Percentiles rank a stretch among this genome's conserved stretches.
Evolutionary conservation across 2,888 invertebrate species (phyloP).

Genomic region (Leptothorax acervorum): DNA sequence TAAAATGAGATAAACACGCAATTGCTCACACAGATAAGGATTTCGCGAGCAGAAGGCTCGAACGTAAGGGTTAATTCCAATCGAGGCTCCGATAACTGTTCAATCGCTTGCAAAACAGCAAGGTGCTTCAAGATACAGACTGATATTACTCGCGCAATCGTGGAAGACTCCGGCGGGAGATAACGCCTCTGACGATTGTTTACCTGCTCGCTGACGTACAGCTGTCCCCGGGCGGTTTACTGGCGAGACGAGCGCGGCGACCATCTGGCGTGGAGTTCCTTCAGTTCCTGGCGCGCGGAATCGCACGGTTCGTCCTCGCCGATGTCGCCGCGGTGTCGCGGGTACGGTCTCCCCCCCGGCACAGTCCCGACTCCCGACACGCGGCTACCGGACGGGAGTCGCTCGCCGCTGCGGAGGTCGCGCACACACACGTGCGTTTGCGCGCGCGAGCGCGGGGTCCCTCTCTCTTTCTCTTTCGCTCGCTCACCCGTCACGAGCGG

Average conservation of each 20-base stretch:
- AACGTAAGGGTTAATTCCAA: no score
- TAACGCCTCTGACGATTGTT: conserved; percentile 71
- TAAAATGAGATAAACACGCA: background rate
- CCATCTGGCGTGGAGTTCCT: conserved; percentile 51
- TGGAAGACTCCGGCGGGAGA: background rate
- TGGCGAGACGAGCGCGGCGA: background rate
- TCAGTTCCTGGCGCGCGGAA: conserved; percentile 33
- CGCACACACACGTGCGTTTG: background rate
- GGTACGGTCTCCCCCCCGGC: no score
- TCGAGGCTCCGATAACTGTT: no score
- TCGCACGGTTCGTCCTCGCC: conserved; percentile 34
- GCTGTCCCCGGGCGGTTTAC: background rate
- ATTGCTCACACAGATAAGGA: background rate
- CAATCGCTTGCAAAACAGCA: no score
- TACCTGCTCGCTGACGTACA: conserved; percentile 65
- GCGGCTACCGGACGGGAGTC: conserved; percentile 72
- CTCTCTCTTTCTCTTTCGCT: background rate
- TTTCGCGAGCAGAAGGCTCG: no score
- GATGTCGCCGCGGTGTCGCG: no score
- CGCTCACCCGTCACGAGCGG: conserved; percentile 57
- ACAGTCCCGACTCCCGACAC: background rate
- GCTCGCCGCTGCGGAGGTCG: conserved; percentile 50
- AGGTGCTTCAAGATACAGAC: no score
- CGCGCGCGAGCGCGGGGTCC: conserved; percentile 53
- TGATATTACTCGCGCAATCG: no score